Evolutionary conservation across 1,140 invertebrate species (phyloP), one percentile per base, ranked within the genome.

Genomic region (Homarus americanus): DNA sequence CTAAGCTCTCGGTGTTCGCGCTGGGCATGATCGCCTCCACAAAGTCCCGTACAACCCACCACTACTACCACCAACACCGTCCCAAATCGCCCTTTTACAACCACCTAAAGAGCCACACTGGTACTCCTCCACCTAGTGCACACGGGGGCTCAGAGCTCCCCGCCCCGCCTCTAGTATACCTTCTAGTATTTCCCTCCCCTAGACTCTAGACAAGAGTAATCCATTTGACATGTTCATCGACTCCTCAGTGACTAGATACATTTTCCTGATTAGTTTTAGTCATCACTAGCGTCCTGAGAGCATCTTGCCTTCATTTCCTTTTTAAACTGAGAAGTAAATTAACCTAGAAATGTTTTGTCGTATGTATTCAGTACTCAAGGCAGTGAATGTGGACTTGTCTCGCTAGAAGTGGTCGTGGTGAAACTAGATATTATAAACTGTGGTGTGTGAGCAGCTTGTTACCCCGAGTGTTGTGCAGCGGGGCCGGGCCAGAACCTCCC

Each of bases 81-180:
- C 88, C 88, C 88, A 90, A 90, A 90, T 90, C 88, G 88, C 88
- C 88, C 80, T 82, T 90, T 90, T 90, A 84, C 88, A 90, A 90
- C 88, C 88, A 90, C 88, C 88, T 90, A 90, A 90, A 90, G 88
- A 90, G 88, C 82, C 88, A 90, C 82, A 90, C 88, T 90, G 88
- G 88, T 90, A 90, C 76, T 44, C 83, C 86, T 80, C 40, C 76
- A 58, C 86, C 86, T 72, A 58, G 86, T 88, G 86, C 86, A 88
- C 86, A 72, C 7, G 36, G 73, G 83, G 44, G 44, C 1, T 69
- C 24, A 69, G 4, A 32, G 40, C 72, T 36, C 82, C 66, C 49
- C 72, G 73, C 40, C 49, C 83, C 41, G 72, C 73, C 69, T 32
- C 69, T 73, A 73, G 83, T 34, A 73, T 32, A 49, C 66, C 41